These are phyloP conservation scores for Phallusia fumigata DNA, from an alignment of 23 tunicate species.

Conservation along the genomic window DNA sequence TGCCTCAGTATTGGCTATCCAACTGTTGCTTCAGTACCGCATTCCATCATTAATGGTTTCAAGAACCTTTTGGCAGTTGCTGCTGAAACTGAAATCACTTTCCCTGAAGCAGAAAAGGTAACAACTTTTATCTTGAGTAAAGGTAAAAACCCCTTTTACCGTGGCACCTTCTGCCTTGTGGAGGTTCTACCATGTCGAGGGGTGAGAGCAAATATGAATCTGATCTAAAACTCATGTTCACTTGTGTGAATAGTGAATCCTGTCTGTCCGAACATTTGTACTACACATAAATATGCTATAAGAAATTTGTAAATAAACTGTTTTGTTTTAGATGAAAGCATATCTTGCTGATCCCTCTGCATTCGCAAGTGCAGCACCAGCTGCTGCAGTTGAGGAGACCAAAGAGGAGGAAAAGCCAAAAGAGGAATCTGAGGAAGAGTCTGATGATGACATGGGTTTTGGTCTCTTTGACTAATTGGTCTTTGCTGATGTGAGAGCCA, in stretches of 20 bases:
- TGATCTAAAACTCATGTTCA: constrained; percentile 7
- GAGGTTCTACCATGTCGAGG: constrained; percentile 15
- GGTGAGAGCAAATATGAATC: constrained; percentile 9
- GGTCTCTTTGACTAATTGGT: constrained; percentile 77
- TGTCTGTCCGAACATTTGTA: not conserved
- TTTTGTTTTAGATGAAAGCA: constrained; percentile 74
- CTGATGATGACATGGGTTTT: constrained; percentile 99
- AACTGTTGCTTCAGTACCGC: constrained; percentile 98
- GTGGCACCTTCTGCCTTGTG: constrained; percentile 4
- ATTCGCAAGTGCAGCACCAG: constrained; percentile 92
- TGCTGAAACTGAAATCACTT: constrained; percentile 98
- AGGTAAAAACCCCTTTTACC: not conserved
- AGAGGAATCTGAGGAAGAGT: constrained; percentile 82
- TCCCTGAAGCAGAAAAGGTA: constrained; percentile 96
- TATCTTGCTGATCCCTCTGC: constrained; percentile 99
- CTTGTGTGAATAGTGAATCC: constrained; percentile 13
- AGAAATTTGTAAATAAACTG: not conserved
- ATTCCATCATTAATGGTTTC: constrained; percentile 98
- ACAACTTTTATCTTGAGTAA: not conserved
- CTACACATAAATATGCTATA: not conserved
- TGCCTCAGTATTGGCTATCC: constrained; percentile 96
- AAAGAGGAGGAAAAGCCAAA: constrained; percentile 62
- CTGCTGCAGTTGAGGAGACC: constrained; percentile 37
- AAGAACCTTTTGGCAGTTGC: constrained; percentile 98
- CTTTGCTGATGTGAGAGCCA: not conserved